A percentile compares a stretch with the other conserved stretches of the same genome.
Conservation (phyloP, 2,888 invertebrate genomes). For the Gerris lacustris region DNA sequence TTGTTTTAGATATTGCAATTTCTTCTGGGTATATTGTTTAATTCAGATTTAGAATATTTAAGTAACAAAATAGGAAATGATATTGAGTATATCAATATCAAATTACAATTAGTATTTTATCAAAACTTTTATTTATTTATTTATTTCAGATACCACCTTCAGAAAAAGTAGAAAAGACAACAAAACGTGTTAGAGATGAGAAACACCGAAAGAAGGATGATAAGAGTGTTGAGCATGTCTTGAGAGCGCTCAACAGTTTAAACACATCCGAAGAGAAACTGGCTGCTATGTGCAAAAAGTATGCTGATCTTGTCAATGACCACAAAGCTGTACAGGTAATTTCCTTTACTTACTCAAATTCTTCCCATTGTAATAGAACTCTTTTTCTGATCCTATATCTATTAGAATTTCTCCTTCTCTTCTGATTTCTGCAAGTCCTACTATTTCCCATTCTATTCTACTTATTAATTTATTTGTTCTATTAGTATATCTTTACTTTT, state of each 20-base stretch:
- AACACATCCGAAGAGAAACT: slow-evolving; percentile 56
- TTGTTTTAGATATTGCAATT: too few relatives aligned
- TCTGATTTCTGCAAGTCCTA: too few relatives aligned
- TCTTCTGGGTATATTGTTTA: too few relatives aligned
- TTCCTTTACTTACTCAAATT: slow-evolving; percentile 36
- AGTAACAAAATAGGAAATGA: too few relatives aligned
- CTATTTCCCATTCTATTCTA: too few relatives aligned
- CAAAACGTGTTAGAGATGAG: slow-evolving; percentile 32
- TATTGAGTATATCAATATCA: too few relatives aligned
- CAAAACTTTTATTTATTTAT: too few relatives aligned
- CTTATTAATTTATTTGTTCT: not conserved
- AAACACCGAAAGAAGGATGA: slow-evolving; percentile 44
- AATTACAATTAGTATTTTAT: too few relatives aligned
- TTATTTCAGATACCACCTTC: too few relatives aligned
- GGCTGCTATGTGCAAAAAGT: slow-evolving; percentile 57
- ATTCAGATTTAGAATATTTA: too few relatives aligned
- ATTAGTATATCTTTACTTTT: too few relatives aligned
- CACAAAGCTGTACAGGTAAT: slow-evolving; percentile 48
- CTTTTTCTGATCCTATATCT: slow-evolving; percentile 9
- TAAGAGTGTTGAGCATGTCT: slow-evolving; percentile 51
- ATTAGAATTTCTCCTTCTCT: too few relatives aligned
- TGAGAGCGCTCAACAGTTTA: slow-evolving; percentile 46
- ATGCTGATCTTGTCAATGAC: slow-evolving; percentile 62
- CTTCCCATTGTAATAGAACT: slow-evolving; percentile 25
- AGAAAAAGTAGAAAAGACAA: slow-evolving; percentile 3